Conservation (phyloP, 37 sponge, comb jelly and placozoan species). For the Geodia barretti region DNA sequence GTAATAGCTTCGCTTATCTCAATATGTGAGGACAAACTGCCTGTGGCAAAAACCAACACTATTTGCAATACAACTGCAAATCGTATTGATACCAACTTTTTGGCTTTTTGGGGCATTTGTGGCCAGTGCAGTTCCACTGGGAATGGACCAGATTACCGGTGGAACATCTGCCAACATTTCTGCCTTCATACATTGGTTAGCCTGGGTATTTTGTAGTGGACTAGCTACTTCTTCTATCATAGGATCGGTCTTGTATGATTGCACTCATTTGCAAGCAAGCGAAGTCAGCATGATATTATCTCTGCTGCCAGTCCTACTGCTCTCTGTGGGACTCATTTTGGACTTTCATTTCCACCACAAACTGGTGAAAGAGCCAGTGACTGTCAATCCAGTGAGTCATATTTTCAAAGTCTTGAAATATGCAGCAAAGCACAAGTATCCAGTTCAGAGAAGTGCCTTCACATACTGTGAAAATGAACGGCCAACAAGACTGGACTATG, state of each 20-base stretch:
- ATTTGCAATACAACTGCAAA: not conserved
- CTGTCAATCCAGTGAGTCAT: not conserved
- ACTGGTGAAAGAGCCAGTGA: not conserved
- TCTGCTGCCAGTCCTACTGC: not conserved
- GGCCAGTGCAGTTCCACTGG: not conserved
- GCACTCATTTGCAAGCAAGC: not conserved
- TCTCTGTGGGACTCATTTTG: not conserved
- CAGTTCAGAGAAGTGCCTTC: not conserved
- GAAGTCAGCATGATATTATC: not conserved
- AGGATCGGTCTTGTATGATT: not conserved
- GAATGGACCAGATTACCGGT: not conserved
- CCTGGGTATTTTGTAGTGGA: not conserved
- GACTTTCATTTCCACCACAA: not conserved
- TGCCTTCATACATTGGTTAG: not conserved
- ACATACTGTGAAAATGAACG: slow-evolving; percentile 7
- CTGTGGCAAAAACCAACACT: not conserved
- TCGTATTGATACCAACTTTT: not conserved
- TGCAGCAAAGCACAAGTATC: slow-evolving; percentile 2
- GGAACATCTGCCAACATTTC: not conserved
- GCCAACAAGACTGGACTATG: slow-evolving; percentile 1
- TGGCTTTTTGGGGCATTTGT: not conserved
- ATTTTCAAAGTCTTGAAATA: not conserved
- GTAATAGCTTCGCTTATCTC: not conserved
- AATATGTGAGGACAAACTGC: not conserved
- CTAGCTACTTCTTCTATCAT: not conserved